Evolutionary conservation across 2,113 vertebrate species (phyloP).

Genomic region (Genyomyrus donnyi): DNA sequence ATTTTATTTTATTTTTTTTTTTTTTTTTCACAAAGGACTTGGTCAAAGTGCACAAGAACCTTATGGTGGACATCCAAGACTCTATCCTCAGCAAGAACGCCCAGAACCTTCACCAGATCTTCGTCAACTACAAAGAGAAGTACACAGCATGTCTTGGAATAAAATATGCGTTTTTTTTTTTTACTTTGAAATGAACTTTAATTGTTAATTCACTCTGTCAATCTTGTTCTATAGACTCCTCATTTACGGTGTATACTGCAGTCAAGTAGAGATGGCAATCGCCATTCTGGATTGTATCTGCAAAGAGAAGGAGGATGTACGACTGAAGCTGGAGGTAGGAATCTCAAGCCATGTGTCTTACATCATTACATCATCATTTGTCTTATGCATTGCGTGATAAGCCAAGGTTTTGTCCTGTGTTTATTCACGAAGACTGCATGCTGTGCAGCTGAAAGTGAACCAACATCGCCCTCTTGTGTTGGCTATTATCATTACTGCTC

Average conservation of each 20-base stretch:
- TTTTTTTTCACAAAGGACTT: slow-evolving; percentile 67
- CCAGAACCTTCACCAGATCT: slow-evolving; percentile 83
- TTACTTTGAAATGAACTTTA: neutral
- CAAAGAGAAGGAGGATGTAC: slow-evolving; percentile 87
- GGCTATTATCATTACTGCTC: neutral
- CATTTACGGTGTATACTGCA: slow-evolving; percentile 89
- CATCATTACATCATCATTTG: neutral
- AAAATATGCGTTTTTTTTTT: neutral
- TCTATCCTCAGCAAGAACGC: slow-evolving; percentile 79
- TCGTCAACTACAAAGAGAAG: slow-evolving; percentile 89
- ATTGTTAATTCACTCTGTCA: neutral
- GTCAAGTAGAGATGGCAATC: slow-evolving; percentile 80
- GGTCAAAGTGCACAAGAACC: slow-evolving; percentile 79
- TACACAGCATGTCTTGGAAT: slow-evolving; percentile 37
- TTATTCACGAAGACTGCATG: neutral
- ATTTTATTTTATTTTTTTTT: too few species aligned
- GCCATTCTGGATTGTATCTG: slow-evolving; percentile 76
- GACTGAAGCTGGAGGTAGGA: slow-evolving; percentile 79
- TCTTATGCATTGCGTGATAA: neutral
- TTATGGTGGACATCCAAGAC: slow-evolving; percentile 78
- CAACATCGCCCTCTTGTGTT: neutral
- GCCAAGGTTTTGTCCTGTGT: neutral
- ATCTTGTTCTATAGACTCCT: slow-evolving; percentile 60
- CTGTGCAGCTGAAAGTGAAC: neutral
- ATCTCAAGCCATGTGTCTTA: neutral